These are phyloP conservation scores for Pedetes capensis DNA, from an alignment of 2,113 vertebrate genomes.

Conservation along the genomic window DNA sequence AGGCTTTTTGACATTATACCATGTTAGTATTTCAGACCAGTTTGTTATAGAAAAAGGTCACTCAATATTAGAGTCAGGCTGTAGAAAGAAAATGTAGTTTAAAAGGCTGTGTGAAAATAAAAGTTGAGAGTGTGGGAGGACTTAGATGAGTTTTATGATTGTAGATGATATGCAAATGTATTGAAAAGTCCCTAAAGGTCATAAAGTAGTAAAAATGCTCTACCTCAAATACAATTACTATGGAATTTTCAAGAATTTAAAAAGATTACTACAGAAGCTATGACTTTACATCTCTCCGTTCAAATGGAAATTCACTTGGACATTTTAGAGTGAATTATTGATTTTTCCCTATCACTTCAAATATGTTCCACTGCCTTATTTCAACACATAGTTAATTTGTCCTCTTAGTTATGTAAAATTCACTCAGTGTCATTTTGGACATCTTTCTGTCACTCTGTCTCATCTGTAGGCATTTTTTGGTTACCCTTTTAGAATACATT, in stretches of 20 bases:
- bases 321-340: neutral
- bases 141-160: neutral
- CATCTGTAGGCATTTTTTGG: neutral
- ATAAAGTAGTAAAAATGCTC: neutral
- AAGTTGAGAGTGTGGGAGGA: neutral
- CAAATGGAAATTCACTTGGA: neutral
- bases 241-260: neutral
- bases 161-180: neutral
- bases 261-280: neutral
- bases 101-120: conserved; percentile 29
- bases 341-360: neutral
- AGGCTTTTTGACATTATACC: conserved; percentile 72
- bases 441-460: neutral
- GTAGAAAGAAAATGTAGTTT: conserved; percentile 37
- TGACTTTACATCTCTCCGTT: neutral
- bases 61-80: conserved; percentile 63
- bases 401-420: neutral
- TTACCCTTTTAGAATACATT: neutral
- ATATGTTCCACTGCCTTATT: neutral
- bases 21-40: conserved; percentile 74
- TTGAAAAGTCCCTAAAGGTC: neutral
- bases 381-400: neutral
- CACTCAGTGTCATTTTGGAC: neutral
- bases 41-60: conserved; percentile 72
- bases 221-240: neutral